Conservation (phyloP, 2,888 invertebrate species). For the Ormia ochracea region DNA sequence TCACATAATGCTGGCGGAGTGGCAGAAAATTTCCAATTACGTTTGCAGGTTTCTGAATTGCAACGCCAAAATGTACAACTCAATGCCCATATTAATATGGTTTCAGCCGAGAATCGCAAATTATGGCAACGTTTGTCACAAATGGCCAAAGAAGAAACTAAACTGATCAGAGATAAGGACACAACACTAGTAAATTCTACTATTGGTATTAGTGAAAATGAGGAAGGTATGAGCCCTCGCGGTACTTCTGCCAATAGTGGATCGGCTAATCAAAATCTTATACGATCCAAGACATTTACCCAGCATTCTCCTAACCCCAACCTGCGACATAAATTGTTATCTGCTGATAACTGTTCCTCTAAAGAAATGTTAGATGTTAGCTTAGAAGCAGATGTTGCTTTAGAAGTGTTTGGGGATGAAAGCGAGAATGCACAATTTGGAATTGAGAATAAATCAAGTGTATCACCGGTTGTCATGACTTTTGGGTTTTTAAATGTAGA, state of each 20-base stretch:
- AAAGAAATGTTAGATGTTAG: constrained; percentile 81
- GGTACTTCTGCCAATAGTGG: constrained; percentile 49
- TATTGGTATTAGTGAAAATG: background rate
- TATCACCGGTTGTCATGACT: constrained; percentile 67
- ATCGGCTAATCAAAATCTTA: constrained; percentile 75
- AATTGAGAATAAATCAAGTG: constrained; percentile 53
- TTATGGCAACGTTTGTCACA: constrained; percentile 85
- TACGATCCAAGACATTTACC: constrained; percentile 82
- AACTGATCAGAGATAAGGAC: constrained; percentile 47
- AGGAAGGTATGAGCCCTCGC: constrained; percentile 50
- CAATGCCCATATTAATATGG: constrained; percentile 87
- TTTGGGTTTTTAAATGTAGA: constrained; percentile 73
- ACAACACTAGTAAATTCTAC: constrained; percentile 2
- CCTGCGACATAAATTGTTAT: constrained; percentile 77
- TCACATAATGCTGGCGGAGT: constrained; percentile 34
- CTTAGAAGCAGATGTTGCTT: constrained; percentile 87
- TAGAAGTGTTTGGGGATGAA: constrained; percentile 65
- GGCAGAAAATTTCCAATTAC: constrained; percentile 78
- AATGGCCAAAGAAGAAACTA: constrained; percentile 79
- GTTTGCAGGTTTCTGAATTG: constrained; percentile 83
- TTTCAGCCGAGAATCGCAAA: constrained; percentile 87
- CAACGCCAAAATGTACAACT: constrained; percentile 86
- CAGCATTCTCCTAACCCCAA: constrained; percentile 81
- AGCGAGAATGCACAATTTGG: constrained; percentile 36
- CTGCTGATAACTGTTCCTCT: constrained; percentile 76